These are phyloP conservation scores for Leucoraja erinaceus DNA, from an alignment of 2,113 vertebrate species.

Conservation along the genomic window DNA sequence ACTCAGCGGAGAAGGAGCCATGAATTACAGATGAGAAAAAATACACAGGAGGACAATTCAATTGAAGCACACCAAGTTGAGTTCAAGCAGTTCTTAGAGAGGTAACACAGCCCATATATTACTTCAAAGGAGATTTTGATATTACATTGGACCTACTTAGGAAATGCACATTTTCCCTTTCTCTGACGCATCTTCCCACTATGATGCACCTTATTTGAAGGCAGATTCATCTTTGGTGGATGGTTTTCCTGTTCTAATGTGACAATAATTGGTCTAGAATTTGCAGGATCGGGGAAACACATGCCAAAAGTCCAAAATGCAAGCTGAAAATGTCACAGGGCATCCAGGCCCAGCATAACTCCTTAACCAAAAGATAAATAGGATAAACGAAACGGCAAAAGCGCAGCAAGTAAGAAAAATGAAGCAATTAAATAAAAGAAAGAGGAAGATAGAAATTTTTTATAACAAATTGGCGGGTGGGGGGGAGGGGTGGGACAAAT, in stretches of 20 bases:
- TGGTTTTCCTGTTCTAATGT: background rate
- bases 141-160: background rate
- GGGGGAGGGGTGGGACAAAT: too few species aligned
- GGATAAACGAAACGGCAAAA: too few species aligned
- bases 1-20: background rate
- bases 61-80: constrained; percentile 43
- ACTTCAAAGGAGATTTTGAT: background rate
- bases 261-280: background rate
- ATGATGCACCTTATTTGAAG: background rate
- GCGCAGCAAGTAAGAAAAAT: too few species aligned
- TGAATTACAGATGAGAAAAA: constrained; percentile 7
- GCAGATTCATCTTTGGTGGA: background rate
- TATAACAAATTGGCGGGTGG: too few species aligned
- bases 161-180: background rate
- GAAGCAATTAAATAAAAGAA: too few species aligned
- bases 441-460: too few species aligned
- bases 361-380: too few species aligned
- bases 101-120: constrained; percentile 45
- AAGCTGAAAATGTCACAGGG: too few species aligned
- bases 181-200: background rate
- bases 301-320: too few species aligned
- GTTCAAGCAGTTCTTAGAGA: constrained; percentile 52
- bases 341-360: too few species aligned
- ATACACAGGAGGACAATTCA: constrained; percentile 40
- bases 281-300: background rate